Percentiles rank a stretch among this genome's conserved stretches.
phyloP scores from a whole-genome alignment of 1,140 invertebrate species.

The Aphidius gifuensis region DNA sequence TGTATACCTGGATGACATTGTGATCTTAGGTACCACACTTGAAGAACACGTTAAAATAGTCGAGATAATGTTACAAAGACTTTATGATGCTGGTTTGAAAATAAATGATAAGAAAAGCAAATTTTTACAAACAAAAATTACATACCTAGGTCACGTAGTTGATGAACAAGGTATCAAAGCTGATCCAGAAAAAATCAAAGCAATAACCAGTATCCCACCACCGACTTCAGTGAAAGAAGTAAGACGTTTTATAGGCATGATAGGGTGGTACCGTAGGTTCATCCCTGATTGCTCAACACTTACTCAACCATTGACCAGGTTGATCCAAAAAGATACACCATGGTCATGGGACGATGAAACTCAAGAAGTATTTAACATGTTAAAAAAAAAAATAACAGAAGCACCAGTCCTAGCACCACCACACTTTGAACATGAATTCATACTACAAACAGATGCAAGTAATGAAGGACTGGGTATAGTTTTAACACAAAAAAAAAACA shows the following conservation, averaged over 20 bases:
- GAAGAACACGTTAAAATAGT: constrained; percentile 35
- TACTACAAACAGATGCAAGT: constrained; percentile 36
- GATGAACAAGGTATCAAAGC: constrained; percentile 25
- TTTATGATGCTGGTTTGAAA: constrained; percentile 29
- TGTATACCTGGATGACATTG: constrained; percentile 41
- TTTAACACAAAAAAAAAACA: constrained; percentile 30
- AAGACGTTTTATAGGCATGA: constrained; percentile 41
- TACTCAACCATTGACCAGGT: constrained; percentile 31
- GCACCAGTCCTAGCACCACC: constrained; percentile 25
- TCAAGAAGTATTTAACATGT: background rate
- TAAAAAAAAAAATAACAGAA: background rate
- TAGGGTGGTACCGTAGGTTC: constrained; percentile 45
- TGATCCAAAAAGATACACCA: constrained; percentile 31
- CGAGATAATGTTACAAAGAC: constrained; percentile 33
- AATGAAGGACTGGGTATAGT: constrained; percentile 31
- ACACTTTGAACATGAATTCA: constrained; percentile 35
- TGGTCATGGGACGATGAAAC: constrained; percentile 32
- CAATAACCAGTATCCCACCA: constrained; percentile 11
- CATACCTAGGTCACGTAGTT: constrained; percentile 36
- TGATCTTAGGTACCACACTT: constrained; percentile 29
- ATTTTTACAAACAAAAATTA: constrained; percentile 32
- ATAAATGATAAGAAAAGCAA: constrained; percentile 39
- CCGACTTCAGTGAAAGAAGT: constrained; percentile 36
- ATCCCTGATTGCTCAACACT: constrained; percentile 39
- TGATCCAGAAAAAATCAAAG: constrained; percentile 25